A percentile compares a stretch with the other conserved stretches of the same genome.
Conservation (phyloP, 2,797 vertebrate genomes). For the Limosa lapponica region DNA sequence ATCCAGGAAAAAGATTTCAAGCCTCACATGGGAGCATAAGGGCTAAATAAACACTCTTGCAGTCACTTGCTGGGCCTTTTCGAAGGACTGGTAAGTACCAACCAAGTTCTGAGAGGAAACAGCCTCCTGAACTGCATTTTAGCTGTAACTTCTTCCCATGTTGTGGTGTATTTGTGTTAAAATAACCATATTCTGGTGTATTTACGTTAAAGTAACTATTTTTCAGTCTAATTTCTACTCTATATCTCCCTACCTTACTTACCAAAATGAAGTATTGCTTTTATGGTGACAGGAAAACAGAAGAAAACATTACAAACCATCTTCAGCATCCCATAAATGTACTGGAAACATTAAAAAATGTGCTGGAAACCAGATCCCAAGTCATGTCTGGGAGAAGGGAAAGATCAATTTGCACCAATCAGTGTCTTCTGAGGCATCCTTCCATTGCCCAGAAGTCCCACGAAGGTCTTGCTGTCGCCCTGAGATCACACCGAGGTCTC, state of each 20-base stretch:
- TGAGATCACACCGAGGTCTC: not conserved
- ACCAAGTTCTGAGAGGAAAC: not conserved
- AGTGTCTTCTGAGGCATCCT: not conserved
- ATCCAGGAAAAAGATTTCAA: not conserved
- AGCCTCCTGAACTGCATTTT: not conserved
- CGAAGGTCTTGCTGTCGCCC: not conserved
- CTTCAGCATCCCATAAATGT: not conserved
- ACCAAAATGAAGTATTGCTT: not conserved
- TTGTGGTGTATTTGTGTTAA: not conserved
- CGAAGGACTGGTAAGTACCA: not conserved
- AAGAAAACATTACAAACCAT: not conserved
- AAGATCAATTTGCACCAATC: not conserved
- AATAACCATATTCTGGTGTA: not conserved
- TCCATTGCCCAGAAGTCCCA: not conserved
- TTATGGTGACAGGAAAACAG: not conserved
- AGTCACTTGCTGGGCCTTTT: not conserved
- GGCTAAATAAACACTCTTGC: not conserved
- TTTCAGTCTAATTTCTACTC: not conserved
- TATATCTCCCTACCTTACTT: not conserved
- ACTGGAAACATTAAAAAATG: rapidly evolving
- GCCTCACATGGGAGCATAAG: not conserved
- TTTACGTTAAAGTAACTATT: not conserved
- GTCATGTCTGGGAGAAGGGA: not conserved
- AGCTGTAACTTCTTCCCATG: not conserved
- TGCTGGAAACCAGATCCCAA: not conserved